phyloP scores from a whole-genome alignment of 2,797 vertebrate genomes.

The Crypturellus tataupa region DNA sequence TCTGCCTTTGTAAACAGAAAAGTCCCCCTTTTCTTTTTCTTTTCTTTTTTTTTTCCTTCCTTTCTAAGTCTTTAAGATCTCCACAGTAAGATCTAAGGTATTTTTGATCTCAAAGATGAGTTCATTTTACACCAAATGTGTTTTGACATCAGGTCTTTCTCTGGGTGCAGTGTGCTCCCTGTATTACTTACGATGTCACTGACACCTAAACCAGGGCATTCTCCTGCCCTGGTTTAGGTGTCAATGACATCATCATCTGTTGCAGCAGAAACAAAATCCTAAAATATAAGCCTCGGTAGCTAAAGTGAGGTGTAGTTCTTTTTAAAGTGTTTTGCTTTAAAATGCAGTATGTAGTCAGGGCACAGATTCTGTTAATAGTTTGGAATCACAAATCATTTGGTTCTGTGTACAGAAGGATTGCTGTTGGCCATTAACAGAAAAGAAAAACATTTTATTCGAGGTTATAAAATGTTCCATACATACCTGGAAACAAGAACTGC shows the following conservation, averaged over 20 bases:
- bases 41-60: rapidly evolving
- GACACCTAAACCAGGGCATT: conserved; percentile 32
- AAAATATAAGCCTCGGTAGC: conserved; percentile 9
- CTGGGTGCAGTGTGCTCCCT: not conserved
- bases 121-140: not conserved
- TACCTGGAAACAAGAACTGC: not conserved
- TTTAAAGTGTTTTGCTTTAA: conserved; percentile 16
- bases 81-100: not conserved
- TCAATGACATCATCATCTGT: conserved; percentile 57
- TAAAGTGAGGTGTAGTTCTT: conserved; percentile 13
- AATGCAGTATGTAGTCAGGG: conserved; percentile 45
- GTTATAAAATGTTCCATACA: not conserved
- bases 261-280: conserved; percentile 38
- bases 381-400: not conserved
- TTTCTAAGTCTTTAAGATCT: not conserved
- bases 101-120: not conserved
- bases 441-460: not conserved
- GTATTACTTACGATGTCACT: conserved; percentile 38
- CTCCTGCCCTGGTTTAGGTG: conserved; percentile 58
- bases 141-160: conserved; percentile 15
- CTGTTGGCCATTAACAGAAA: conserved; percentile 10
- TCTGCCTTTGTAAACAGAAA: not conserved
- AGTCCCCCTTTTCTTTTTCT: rapidly evolving
- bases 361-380: conserved; percentile 38
- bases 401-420: not conserved